Percentiles rank a stretch among this genome's conserved stretches.
Conservation (phyloP, 2,797 vertebrate species). For the Monodelphis domestica region DNA sequence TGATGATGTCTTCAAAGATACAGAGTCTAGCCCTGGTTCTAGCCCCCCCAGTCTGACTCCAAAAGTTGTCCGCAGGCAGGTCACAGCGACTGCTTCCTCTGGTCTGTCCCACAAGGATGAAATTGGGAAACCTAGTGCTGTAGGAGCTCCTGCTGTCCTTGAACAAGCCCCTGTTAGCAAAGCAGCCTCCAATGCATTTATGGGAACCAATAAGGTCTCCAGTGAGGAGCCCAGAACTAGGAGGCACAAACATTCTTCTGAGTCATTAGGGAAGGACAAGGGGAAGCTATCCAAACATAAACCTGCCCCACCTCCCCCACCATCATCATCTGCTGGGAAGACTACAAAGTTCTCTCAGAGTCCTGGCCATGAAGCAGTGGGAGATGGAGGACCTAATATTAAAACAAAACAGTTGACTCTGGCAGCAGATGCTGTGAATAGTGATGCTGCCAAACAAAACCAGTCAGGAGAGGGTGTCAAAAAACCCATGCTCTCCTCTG, state of each 20-base stretch:
- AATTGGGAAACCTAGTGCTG: slow-evolving; percentile 86
- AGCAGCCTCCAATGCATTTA: slow-evolving; percentile 81
- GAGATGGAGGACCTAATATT: slow-evolving; percentile 80
- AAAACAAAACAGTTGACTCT: slow-evolving; percentile 85
- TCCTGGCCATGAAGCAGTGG: slow-evolving; percentile 87
- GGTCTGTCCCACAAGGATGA: slow-evolving; percentile 83
- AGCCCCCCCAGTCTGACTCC: slow-evolving; percentile 93
- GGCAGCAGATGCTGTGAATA: slow-evolving; percentile 81
- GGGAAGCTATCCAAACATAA: slow-evolving; percentile 93
- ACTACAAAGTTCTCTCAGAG: slow-evolving; percentile 88
- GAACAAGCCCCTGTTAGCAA: slow-evolving; percentile 87
- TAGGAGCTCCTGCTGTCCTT: slow-evolving; percentile 80
- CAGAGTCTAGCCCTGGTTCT: slow-evolving; percentile 91
- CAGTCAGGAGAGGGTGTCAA: slow-evolving; percentile 85
- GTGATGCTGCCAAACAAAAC: slow-evolving; percentile 82
- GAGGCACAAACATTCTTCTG: slow-evolving; percentile 88
- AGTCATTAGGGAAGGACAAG: slow-evolving; percentile 89
- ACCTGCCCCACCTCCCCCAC: slow-evolving; percentile 92
- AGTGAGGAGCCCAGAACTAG: slow-evolving; percentile 91
- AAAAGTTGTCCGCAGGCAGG: slow-evolving; percentile 89
- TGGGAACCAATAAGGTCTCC: slow-evolving; percentile 85
- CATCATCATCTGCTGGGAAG: slow-evolving; percentile 85
- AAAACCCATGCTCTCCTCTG: slow-evolving; percentile 86
- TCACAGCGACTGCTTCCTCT: slow-evolving; percentile 63
- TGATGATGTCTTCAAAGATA: slow-evolving; percentile 90